A percentile compares a stretch with the other conserved stretches of the same genome.
Conservation (phyloP, 2,113 vertebrate genomes). For the Anas platyrhynchos region DNA sequence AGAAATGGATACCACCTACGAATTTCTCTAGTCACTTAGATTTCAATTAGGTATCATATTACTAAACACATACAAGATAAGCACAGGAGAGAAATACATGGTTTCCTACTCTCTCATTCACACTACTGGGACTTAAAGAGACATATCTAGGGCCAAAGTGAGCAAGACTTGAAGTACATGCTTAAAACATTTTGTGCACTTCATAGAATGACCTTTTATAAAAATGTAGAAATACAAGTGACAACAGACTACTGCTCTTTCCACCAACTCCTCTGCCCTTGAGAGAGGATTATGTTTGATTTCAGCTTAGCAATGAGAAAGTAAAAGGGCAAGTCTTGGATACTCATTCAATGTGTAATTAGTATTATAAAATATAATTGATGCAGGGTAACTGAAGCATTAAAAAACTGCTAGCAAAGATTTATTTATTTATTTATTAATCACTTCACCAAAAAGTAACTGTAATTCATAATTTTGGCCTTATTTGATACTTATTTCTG, state of each 20-base stretch:
- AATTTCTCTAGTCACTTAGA: background rate
- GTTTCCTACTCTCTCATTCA: background rate
- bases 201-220: background rate
- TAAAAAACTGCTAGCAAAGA: background rate
- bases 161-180: background rate
- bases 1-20: background rate
- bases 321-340: background rate
- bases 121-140: background rate
- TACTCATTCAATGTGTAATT: background rate
- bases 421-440: background rate
- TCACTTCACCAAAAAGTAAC: background rate
- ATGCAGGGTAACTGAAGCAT: conserved; percentile 10
- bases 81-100: background rate
- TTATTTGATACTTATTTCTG: conserved; percentile 1
- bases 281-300: background rate
- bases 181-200: background rate
- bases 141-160: background rate
- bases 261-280: background rate
- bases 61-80: background rate
- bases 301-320: background rate
- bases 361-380: background rate
- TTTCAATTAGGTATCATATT: background rate
- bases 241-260: background rate
- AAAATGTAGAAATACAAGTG: background rate
- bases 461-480: background rate